Percentiles rank a stretch among this genome's conserved stretches.
Evolutionary conservation across 1,140 invertebrate genomes (phyloP).

Genomic region (Matsumurasca onukii): DNA sequence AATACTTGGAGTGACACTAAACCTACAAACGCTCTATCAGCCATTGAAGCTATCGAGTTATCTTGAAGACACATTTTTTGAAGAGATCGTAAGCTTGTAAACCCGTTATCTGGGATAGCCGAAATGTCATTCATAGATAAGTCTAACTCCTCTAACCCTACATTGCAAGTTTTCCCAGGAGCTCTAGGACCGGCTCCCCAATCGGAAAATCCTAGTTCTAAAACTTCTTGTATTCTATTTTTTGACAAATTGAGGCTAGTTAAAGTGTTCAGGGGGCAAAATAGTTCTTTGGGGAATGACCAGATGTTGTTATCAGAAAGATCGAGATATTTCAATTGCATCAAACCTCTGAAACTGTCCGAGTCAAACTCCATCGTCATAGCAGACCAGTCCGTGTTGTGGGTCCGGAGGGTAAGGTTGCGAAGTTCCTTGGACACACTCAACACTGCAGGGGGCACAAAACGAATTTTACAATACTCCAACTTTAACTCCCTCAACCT

Average conservation of each 20-base stretch:
- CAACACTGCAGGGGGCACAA: constrained; percentile 68
- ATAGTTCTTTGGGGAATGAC: constrained; percentile 68
- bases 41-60: constrained; percentile 70
- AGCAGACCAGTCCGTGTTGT: constrained; percentile 78
- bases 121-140: constrained; percentile 72
- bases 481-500: constrained; percentile 68
- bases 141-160: constrained; percentile 67
- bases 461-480: constrained; percentile 76
- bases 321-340: constrained; percentile 67
- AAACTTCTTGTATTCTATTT: constrained; percentile 77
- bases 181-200: constrained; percentile 52
- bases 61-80: constrained; percentile 66
- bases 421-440: constrained; percentile 64
- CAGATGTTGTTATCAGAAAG: constrained; percentile 79
- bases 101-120: constrained; percentile 63
- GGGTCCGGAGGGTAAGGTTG: constrained; percentile 67
- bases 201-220: constrained; percentile 68
- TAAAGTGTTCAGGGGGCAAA: constrained; percentile 72
- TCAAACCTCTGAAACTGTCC: constrained; percentile 66
- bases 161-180: constrained; percentile 59
- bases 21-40: constrained; percentile 68
- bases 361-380: constrained; percentile 73
- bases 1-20: constrained; percentile 64
- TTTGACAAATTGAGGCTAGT: constrained; percentile 69
- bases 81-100: constrained; percentile 66